Evolutionary conservation across 2,113 vertebrate species (phyloP), one percentile per base, ranked within the genome.

Genomic region (Sarotherodon lohbergeri): DNA sequence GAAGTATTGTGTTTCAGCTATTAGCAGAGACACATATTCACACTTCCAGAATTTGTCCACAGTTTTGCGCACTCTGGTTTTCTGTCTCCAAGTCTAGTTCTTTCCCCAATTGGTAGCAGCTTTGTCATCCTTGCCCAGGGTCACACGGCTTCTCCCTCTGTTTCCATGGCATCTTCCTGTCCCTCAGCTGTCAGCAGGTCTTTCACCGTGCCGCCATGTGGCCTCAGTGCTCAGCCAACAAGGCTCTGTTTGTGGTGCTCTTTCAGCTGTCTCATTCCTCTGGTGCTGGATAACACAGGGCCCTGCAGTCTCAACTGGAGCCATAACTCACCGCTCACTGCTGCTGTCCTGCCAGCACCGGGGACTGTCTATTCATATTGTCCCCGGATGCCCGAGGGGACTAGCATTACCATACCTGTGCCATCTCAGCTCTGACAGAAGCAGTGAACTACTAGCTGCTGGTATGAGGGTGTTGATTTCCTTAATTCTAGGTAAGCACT

Each of bases 181-280:
- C 86, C 84, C 84, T 86, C 94, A 92, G 94, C 94, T 95, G 94
- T 95, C 94, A 92, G 88, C 90, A 91, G 84, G 88, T 88, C 88
- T 91, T 88, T 94, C 87, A 93, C 82, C 81, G 34, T 76, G 84
- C 84, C 29, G 71, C 87, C 94, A 91, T 93, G 88, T 93, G 94
- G 85, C 89, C 88, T 88, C 73, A 55, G 82, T 29, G 63, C 78
- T 92, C 90, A 89, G 94, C 91, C 89, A 93, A 92, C 90, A 89
- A 85, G 90, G 73, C 85, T 92, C 55, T 82, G 86, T 90, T 88
- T 94, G 92, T 93, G 91, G 52, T 87, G 86, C 84, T 88, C 87
- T 85, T 90, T 93, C 95, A 97, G 95, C 96, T 96, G 95, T 95
- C 93, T 94, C 95, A 96, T 95, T 96, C 94, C 93, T 89, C 89